phyloP scores from a whole-genome alignment of 1,140 invertebrate species.

The Drosophila parvula region DNA sequence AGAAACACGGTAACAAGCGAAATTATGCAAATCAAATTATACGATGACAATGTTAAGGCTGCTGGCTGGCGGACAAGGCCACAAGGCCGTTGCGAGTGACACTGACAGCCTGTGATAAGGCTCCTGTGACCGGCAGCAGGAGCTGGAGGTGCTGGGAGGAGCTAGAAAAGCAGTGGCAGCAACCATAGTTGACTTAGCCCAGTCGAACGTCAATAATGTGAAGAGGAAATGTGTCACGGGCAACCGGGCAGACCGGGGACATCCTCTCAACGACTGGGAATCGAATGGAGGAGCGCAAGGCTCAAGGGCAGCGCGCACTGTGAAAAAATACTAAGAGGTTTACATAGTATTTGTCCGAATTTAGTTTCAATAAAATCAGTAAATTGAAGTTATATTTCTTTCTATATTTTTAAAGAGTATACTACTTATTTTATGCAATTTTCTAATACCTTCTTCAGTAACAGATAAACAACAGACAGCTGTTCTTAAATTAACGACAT shows the following conservation, averaged over 20 bases:
- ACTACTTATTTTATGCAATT: too few relatives aligned
- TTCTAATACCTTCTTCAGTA: background rate
- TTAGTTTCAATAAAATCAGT: background rate
- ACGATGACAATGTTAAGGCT: slow-evolving; percentile 74
- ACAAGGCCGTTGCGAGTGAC: slow-evolving; percentile 36
- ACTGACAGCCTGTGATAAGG: slow-evolving; percentile 32
- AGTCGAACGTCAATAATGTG: slow-evolving; percentile 70
- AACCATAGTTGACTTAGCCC: slow-evolving; percentile 55
- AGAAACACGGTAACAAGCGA: slow-evolving; percentile 64
- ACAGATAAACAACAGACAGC: too few relatives aligned
- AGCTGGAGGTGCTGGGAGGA: background rate
- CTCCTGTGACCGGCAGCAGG: slow-evolving; percentile 12
- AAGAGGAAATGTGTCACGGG: slow-evolving; percentile 61
- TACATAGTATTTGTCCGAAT: background rate
- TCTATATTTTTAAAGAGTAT: background rate
- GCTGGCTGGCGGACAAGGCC: slow-evolving; percentile 61
- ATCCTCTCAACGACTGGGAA: slow-evolving; percentile 27
- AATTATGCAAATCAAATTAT: slow-evolving; percentile 84
- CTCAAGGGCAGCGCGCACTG: slow-evolving; percentile 41
- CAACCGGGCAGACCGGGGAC: slow-evolving; percentile 30
- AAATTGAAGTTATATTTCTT: background rate
- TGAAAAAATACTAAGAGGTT: background rate
- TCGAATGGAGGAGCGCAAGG: slow-evolving; percentile 29
- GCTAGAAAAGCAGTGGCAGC: slow-evolving; percentile 2
- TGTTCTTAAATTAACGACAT: too few relatives aligned